Evolutionary conservation across 2,888 invertebrate genomes (phyloP).

Genomic region (Drosophila mettleri): DNA sequence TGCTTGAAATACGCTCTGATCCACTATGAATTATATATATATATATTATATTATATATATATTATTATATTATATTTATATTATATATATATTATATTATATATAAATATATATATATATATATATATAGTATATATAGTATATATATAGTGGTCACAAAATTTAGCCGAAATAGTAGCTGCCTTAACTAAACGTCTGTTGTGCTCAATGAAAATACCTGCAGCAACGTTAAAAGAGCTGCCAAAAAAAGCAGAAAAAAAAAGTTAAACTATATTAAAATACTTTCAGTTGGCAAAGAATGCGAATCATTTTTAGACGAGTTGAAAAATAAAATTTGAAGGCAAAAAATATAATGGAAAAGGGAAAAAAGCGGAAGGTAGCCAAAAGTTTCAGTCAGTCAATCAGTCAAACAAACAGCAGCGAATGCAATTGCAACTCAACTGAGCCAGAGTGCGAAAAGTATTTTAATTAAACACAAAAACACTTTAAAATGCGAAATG

Average conservation of each 20-base stretch:
- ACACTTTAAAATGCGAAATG: conserved; percentile 47
- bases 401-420: conserved; percentile 40
- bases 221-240: conserved; percentile 16
- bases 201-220: conserved; percentile 23
- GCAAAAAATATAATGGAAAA: conserved; percentile 3
- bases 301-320: conserved; percentile 48
- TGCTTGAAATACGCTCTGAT: too few relatives aligned
- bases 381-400: conserved; percentile 34
- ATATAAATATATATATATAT: too few relatives aligned
- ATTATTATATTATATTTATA: too few relatives aligned
- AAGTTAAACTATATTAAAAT: conserved; percentile 66
- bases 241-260: background rate
- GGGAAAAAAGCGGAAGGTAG: background rate
- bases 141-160: background rate
- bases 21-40: too few relatives aligned
- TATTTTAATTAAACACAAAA: conserved; percentile 78
- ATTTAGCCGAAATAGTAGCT: conserved; percentile 1
- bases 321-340: conserved; percentile 16
- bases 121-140: background rate
- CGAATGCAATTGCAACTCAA: conserved; percentile 45
- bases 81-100: too few relatives aligned
- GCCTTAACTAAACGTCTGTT: background rate
- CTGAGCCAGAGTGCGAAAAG: conserved; percentile 58
- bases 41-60: too few relatives aligned
- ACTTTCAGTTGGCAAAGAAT: conserved; percentile 51